These are phyloP conservation scores for Australoheros facetus DNA, from an alignment of 2,797 vertebrate species.

Conservation along the genomic window DNA sequence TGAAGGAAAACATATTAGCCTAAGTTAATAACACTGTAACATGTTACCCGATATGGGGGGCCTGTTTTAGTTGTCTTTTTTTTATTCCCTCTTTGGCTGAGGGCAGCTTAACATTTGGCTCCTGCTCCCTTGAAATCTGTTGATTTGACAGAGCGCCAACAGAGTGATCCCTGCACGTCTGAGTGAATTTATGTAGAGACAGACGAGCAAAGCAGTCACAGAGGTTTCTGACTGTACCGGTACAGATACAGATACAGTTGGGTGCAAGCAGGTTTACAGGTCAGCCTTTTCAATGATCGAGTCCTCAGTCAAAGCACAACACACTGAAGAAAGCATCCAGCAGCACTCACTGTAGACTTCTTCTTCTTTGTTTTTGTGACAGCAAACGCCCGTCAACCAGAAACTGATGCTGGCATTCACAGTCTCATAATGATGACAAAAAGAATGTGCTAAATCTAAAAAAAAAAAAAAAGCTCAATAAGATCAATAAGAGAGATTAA, in stretches of 20 bases:
- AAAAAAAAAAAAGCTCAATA: too few species aligned
- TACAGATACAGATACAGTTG: neutral
- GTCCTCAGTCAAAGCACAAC: neutral
- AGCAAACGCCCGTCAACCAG: neutral
- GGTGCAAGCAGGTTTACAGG: neutral
- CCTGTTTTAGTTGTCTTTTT: neutral
- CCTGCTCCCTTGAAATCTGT: conserved; percentile 20
- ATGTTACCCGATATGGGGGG: neutral
- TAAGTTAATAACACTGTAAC: neutral
- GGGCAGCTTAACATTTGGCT: conserved; percentile 41
- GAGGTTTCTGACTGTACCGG: too few species aligned
- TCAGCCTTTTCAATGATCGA: neutral
- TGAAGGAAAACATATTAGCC: neutral
- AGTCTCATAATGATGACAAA: neutral
- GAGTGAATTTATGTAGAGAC: too few species aligned
- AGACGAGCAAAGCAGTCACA: too few species aligned
- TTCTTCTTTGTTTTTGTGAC: too few species aligned
- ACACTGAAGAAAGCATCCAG: neutral
- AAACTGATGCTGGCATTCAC: neutral
- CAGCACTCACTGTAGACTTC: too few species aligned
- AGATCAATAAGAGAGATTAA: too few species aligned
- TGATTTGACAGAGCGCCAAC: conserved; percentile 27
- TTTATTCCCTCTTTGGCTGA: conserved; percentile 52
- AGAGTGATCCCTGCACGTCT: neutral
- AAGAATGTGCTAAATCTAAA: neutral